Percentiles rank a stretch among this genome's conserved stretches.
These are phyloP conservation scores for Dicranocentrus wangi DNA, from an alignment of 2,888 invertebrate species.

Conservation along the genomic window DNA sequence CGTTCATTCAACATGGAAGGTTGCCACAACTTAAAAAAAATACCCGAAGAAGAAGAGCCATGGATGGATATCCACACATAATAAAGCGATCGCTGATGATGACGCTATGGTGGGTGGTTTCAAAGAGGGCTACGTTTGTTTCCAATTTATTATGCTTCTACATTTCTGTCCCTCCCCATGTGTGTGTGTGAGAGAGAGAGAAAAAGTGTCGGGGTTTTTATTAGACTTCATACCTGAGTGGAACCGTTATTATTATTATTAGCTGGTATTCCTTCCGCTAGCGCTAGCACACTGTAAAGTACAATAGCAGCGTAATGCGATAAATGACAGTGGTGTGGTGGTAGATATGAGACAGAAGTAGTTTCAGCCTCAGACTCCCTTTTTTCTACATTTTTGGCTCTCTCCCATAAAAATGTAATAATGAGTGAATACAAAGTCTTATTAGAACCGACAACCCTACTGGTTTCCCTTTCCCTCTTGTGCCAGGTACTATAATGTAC, in stretches of 20 bases:
- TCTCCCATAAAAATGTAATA: not conserved
- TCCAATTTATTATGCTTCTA: not conserved
- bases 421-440: not conserved
- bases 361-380: not conserved
- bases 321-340: not conserved
- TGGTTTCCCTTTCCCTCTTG: not conserved
- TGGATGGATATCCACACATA: not conserved
- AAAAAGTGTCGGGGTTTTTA: conserved; percentile 1
- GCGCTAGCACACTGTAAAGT: not conserved
- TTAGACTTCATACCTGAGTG: conserved; percentile 7
- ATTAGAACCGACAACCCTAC: not conserved
- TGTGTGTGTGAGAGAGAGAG: not conserved
- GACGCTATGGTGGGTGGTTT: conserved; percentile 24
- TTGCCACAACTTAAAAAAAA: not conserved
- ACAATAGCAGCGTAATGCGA: not conserved
- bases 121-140: conserved; percentile 5
- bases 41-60: not conserved
- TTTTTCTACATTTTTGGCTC: not conserved
- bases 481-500: conserved; percentile 11
- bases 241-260: conserved; percentile 30
- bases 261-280: not conserved
- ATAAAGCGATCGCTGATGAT: not conserved
- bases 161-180: not conserved
- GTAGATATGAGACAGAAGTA: not conserved
- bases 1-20: not conserved